A percentile compares a stretch with the other conserved stretches of the same genome.
Conservation (phyloP, 2,113 vertebrate genomes). For the Elgaria multicarinata region DNA sequence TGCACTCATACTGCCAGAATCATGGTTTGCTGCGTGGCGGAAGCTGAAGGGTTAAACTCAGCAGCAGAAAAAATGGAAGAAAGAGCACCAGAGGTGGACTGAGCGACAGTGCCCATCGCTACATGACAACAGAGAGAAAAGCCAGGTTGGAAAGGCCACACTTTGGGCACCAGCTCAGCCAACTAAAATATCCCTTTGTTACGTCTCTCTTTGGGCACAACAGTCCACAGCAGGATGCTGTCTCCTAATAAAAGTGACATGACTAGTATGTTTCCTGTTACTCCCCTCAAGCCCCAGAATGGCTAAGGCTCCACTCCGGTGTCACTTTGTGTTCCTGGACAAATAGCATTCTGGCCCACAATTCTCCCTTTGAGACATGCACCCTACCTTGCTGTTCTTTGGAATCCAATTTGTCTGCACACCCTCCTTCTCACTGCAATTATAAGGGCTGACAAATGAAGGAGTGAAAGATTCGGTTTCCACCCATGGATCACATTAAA, state of each 20-base stretch:
- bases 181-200: not conserved
- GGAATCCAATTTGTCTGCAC: not conserved
- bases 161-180: not conserved
- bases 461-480: not conserved
- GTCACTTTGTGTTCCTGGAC: not conserved
- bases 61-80: not conserved
- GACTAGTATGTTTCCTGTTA: not conserved
- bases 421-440: not conserved
- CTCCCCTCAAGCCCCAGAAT: not conserved
- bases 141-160: not conserved
- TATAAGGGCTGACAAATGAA: not conserved
- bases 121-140: not conserved
- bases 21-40: constrained; percentile 18
- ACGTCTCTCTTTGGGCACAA: not conserved
- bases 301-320: not conserved
- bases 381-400: not conserved
- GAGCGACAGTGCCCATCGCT: not conserved
- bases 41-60: not conserved
- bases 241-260: constrained; percentile 6
- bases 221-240: not conserved
- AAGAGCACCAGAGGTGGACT: not conserved
- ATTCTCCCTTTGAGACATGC: not conserved
- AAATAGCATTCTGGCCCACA: not conserved
- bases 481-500: not conserved
- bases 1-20: constrained; percentile 80